A percentile compares a stretch with the other conserved stretches of the same genome.
Evolutionary conservation across 2,888 invertebrate genomes (phyloP).

Genomic region (Emesis castigata): DNA sequence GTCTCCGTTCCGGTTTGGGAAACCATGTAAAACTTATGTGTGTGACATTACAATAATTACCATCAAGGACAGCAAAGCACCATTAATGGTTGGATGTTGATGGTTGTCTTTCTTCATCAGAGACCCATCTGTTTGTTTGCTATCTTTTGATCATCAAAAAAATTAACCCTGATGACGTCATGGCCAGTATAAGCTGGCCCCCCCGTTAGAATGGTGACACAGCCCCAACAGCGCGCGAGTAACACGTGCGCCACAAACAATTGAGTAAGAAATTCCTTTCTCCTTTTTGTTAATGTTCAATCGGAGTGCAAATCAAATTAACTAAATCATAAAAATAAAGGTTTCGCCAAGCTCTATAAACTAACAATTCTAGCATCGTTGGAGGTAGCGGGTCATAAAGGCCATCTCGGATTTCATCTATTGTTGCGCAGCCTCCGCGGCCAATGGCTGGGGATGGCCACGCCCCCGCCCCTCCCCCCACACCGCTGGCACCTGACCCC

Average conservation of each 20-base stretch:
- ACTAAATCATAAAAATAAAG: neutral
- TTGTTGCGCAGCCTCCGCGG: slow-evolving; percentile 71
- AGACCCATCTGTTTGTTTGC: too few species aligned
- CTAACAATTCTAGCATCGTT: neutral
- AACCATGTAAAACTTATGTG: too few species aligned
- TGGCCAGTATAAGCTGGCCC: neutral
- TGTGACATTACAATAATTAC: too few species aligned
- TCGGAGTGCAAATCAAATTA: neutral
- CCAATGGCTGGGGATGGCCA: slow-evolving; percentile 62
- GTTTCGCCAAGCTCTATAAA: slow-evolving; percentile 2
- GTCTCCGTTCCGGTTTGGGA: too few species aligned
- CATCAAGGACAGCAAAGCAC: too few species aligned
- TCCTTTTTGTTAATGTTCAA: neutral
- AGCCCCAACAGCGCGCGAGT: neutral
- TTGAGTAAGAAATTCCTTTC: neutral
- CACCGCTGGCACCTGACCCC: slow-evolving; percentile 30
- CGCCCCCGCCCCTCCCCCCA: slow-evolving; percentile 63
- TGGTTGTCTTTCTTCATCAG: too few species aligned
- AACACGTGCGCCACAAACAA: neutral
- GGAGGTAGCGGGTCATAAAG: slow-evolving; percentile 9
- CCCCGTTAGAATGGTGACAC: neutral
- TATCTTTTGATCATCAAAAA: too few species aligned
- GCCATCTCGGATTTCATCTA: slow-evolving; percentile 74
- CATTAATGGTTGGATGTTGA: too few species aligned
- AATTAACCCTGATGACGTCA: too few species aligned